Evolutionary conservation across 2,888 invertebrate genomes (phyloP).

Genomic region (Brenthis ino): DNA sequence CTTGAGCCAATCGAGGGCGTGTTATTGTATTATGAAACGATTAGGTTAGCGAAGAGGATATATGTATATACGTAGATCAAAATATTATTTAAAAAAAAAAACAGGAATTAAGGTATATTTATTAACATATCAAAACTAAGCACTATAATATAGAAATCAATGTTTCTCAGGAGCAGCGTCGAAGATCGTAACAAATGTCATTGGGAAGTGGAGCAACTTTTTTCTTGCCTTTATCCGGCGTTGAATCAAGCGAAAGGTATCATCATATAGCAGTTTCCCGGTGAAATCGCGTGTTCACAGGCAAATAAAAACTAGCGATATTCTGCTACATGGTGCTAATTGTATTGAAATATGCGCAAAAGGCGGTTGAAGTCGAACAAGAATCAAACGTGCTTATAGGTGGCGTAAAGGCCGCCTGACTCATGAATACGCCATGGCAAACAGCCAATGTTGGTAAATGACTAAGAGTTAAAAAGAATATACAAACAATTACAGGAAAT

Average conservation of each 20-base stretch:
- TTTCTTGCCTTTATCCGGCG: constrained; percentile 63
- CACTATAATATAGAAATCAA: constrained; percentile 18
- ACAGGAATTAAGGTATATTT: neutral
- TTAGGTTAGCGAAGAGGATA: too few species aligned
- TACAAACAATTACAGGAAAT: constrained; percentile 36
- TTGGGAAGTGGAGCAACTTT: constrained; percentile 73
- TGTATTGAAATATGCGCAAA: constrained; percentile 65
- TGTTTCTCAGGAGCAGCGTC: constrained; percentile 42
- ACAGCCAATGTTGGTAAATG: constrained; percentile 62
- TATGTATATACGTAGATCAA: too few species aligned
- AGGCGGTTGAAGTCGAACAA: constrained; percentile 50
- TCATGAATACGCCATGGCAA: constrained; percentile 65
- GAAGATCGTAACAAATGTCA: constrained; percentile 74
- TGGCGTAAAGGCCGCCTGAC: constrained; percentile 48
- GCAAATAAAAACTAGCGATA: constrained; percentile 64
- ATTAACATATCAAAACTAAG: neutral
- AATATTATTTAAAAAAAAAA: too few species aligned
- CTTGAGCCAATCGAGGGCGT: too few species aligned
- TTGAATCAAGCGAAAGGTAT: constrained; percentile 78
- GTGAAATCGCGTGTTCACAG: constrained; percentile 78
- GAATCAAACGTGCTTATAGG: constrained; percentile 49
- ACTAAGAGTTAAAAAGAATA: constrained; percentile 46
- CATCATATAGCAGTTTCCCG: constrained; percentile 66
- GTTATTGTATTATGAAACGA: too few species aligned
- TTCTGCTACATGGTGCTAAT: constrained; percentile 61